phyloP scores from a whole-genome alignment of 2,113 vertebrate genomes.

The Laterallus jamaicensis region DNA sequence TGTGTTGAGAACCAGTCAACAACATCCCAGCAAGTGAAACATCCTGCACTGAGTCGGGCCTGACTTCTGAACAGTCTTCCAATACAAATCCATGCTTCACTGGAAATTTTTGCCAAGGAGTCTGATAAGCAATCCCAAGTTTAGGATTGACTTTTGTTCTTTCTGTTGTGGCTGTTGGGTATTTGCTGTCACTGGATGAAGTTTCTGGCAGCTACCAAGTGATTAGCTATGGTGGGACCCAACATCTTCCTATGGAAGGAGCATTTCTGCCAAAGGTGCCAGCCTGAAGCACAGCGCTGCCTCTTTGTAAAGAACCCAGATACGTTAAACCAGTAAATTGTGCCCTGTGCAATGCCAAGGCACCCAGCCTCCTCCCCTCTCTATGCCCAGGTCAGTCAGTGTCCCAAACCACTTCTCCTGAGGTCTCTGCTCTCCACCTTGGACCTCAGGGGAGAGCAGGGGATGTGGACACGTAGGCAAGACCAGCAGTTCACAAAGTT shows the following conservation, averaged over 20 bases:
- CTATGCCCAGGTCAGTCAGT: background rate
- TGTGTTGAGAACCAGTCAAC: background rate
- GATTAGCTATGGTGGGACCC: background rate
- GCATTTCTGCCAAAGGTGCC: background rate
- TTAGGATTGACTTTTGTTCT: background rate
- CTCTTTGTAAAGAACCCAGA: slow-evolving; percentile 22
- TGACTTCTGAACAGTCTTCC: background rate
- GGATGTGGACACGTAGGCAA: background rate
- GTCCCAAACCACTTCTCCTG: background rate
- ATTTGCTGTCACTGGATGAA: background rate
- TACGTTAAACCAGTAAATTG: background rate
- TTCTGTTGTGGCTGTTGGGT: background rate
- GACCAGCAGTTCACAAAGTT: background rate
- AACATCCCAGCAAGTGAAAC: background rate
- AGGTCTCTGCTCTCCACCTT: background rate
- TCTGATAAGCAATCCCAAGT: background rate
- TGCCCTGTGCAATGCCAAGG: background rate
- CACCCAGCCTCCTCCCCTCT: background rate
- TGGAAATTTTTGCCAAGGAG: background rate
- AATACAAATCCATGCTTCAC: background rate
- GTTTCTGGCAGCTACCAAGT: background rate
- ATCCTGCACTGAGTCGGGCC: background rate
- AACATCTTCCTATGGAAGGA: background rate
- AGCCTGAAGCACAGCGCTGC: background rate
- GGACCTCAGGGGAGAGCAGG: background rate